Conservation (phyloP, 2,888 invertebrate genomes). For the Acanthococcus lagerstroemiae region DNA sequence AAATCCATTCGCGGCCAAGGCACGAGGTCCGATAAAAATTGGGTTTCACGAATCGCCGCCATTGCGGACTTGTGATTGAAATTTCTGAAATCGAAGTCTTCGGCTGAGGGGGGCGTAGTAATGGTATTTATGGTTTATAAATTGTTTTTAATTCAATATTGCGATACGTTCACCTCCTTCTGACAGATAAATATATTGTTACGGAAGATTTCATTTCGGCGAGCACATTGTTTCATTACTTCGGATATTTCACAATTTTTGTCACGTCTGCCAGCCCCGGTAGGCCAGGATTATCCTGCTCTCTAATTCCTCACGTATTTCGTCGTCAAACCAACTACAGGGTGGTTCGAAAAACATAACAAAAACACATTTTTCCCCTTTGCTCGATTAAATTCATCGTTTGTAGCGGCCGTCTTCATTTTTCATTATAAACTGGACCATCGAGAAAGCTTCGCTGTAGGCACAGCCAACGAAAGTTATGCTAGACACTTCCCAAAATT, state of each 20-base stretch:
- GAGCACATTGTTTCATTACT: conserved; percentile 16
- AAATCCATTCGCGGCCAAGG: too few species aligned
- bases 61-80: too few species aligned
- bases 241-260: conserved; percentile 11
- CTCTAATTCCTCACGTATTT: neutral
- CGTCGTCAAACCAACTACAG: neutral
- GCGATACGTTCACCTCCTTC: conserved; percentile 6
- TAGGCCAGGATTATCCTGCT: conserved; percentile 10
- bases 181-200: conserved; percentile 19
- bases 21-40: too few species aligned
- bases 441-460: too few species aligned
- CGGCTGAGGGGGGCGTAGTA: neutral
- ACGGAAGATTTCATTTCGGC: conserved; percentile 18
- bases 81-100: too few species aligned
- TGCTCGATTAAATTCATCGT: too few species aligned
- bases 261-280: conserved; percentile 13
- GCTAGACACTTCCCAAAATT: too few species aligned
- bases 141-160: conserved; percentile 17
- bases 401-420: too few species aligned
- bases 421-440: too few species aligned
- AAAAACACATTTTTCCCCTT: too few species aligned
- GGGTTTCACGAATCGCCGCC: too few species aligned
- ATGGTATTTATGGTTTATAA: conserved; percentile 5
- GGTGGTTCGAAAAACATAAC: neutral
- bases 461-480: too few species aligned